Conservation (phyloP, 2,888 invertebrate genomes). For the Eupsilia transversa region DNA sequence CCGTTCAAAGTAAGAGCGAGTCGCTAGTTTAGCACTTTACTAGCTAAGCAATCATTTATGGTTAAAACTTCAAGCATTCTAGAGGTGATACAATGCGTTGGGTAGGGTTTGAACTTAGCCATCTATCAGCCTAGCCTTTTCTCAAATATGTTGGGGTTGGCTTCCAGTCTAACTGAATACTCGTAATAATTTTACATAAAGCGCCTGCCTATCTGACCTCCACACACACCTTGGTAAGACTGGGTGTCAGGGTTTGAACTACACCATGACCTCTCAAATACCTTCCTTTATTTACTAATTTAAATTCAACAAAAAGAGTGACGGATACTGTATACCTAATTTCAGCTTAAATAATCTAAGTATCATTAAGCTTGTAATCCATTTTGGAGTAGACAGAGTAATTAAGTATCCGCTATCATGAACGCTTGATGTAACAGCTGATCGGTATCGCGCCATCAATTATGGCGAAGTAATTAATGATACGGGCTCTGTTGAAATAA, state of each 20-base stretch:
- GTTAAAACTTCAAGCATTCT: neutral
- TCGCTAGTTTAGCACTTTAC: too few relatives aligned
- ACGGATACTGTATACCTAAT: neutral
- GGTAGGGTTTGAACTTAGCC: neutral
- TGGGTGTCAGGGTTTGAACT: neutral
- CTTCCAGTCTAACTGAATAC: too few relatives aligned
- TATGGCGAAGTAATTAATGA: conserved; percentile 62
- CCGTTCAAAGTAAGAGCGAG: too few relatives aligned
- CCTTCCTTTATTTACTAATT: neutral
- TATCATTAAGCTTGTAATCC: conserved; percentile 35
- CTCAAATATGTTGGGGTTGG: too few relatives aligned
- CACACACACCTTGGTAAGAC: too few relatives aligned
- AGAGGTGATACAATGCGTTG: neutral
- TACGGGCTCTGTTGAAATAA: conserved; percentile 54
- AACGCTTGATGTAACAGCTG: conserved; percentile 55
- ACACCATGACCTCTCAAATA: neutral
- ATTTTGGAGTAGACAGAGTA: conserved; percentile 30
- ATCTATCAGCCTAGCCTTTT: neutral
- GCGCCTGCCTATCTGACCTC: too few relatives aligned
- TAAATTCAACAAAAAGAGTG: neutral
- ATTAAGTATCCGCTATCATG: conserved; percentile 38
- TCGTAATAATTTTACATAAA: too few relatives aligned
- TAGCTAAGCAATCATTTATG: neutral
- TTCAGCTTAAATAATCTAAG: conserved; percentile 13
- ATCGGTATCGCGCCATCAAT: conserved; percentile 58